Evolutionary conservation across 1,140 invertebrate species (phyloP).

Genomic region (Orchesella cincta): DNA sequence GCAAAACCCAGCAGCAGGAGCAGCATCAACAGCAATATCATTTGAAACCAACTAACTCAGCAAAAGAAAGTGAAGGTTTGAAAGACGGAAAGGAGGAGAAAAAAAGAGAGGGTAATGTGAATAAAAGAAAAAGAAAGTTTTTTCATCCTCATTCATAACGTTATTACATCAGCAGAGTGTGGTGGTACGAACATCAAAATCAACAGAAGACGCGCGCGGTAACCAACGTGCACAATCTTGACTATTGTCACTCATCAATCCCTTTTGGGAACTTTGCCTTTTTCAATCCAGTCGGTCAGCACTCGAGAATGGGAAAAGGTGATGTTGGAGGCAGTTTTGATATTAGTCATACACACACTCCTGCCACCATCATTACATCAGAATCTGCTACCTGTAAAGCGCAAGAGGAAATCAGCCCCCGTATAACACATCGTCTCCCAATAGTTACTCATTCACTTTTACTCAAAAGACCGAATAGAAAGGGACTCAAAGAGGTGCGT

Average conservation of each 20-base stretch:
- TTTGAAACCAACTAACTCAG: neutral
- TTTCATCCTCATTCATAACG: neutral
- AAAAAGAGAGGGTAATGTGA: constrained; percentile 9
- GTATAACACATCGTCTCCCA: neutral
- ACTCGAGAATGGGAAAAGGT: constrained; percentile 21
- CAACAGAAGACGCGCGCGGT: too few species aligned
- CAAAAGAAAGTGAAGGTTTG: constrained; percentile 22
- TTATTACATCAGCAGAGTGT: too few species aligned
- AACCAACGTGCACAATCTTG: neutral
- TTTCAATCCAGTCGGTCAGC: constrained; percentile 15
- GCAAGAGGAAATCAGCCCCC: neutral
- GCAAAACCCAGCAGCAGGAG: neutral
- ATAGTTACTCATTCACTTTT: neutral
- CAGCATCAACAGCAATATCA: neutral
- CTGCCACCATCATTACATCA: neutral
- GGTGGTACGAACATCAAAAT: too few species aligned
- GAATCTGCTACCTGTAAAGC: neutral
- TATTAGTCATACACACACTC: neutral
- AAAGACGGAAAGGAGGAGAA: neutral
- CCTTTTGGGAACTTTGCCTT: constrained; percentile 18
- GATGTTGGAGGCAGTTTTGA: neutral
- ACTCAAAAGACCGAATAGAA: constrained; percentile 7
- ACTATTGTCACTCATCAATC: constrained; percentile 9
- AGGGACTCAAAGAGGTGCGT: neutral
- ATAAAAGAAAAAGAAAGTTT: constrained; percentile 11